Evolutionary conservation across 2,797 vertebrate genomes (phyloP), one percentile per base, ranked within the genome.

Genomic region (Philypnodon macrostomus): DNA sequence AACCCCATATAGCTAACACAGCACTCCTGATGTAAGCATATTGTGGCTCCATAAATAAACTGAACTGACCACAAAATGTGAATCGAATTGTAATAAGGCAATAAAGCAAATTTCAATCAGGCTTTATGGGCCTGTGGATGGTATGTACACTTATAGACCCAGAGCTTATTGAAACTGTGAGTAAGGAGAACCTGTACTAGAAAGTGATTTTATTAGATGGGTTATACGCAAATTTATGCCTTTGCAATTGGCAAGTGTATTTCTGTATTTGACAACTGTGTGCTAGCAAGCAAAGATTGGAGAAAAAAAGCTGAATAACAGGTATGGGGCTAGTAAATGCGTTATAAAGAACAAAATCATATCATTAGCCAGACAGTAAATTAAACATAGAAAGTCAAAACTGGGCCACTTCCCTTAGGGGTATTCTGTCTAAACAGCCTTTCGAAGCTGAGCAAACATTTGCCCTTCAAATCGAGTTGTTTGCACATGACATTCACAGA

Each of bases 101-200:
- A 86, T 87, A 87, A 85, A 88, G 79, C 75, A 83, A 85, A 87
- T 88, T 88, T 87, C 87, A 88, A 87, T 89, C 86, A 77, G 47
- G 51, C 72, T 70, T 60, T 60, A 64, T 52, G 53, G 70, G 63
- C 50, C 54, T 54, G 11, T 36, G 31, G 59, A 71, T 73, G 50
- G 16, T 61, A 73, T 58, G 72, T 76, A 77, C 69, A 78, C 77
- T 75, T 83, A 79, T 78, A 67, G 58, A 80, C 73, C 74, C 52
- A 50, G 59, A 75, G 76, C 75, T 83, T 83, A 81, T 67, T 38
- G 70, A 75, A 80, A 84, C 69, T 79, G 58, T 77, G 67, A 75
- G 54, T 15, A 66, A 50, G 50, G n/a, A 41, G 37, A 21, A 23
- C 38, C 37, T 45, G 6, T 7, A 39, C 26, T 39, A n/a, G 19